phyloP scores from a whole-genome alignment of 2,888 invertebrate genomes.

The Orthonychiurus folsomi region DNA sequence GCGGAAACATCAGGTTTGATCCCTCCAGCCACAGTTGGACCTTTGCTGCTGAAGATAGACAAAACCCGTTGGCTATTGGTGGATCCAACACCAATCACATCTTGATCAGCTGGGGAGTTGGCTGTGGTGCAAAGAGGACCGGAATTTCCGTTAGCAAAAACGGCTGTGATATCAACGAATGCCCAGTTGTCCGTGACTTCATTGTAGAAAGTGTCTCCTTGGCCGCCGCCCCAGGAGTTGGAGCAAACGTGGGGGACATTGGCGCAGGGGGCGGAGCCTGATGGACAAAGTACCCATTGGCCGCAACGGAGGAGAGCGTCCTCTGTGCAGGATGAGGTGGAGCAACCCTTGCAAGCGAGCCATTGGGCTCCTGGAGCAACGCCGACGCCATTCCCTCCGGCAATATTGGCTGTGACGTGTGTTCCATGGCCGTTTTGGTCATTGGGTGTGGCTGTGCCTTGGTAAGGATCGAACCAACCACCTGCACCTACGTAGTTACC shows the following conservation, averaged over 20 bases:
- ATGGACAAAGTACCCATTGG: constrained; percentile 14
- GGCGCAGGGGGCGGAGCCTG: not conserved
- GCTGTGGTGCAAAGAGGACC: constrained; percentile 26
- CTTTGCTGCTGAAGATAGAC: constrained; percentile 21
- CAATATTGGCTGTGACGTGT: not conserved
- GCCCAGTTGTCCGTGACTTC: constrained; percentile 12
- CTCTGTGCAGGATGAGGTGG: constrained; percentile 9
- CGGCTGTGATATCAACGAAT: constrained; percentile 7
- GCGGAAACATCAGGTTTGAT: constrained; percentile 29
- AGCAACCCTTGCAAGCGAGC: constrained; percentile 12
- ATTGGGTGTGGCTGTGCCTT: not conserved
- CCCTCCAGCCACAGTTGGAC: constrained; percentile 16
- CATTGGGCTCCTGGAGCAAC: constrained; percentile 11
- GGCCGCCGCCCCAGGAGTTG: constrained; percentile 19
- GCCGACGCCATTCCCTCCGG: constrained; percentile 6
- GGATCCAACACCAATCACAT: constrained; percentile 27
- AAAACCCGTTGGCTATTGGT: constrained; percentile 20
- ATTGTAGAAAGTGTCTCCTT: constrained; percentile 9
- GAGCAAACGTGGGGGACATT: constrained; percentile 14
- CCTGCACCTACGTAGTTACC: constrained; percentile 9
- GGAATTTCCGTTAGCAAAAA: constrained; percentile 27
- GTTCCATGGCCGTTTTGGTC: constrained; percentile 12
- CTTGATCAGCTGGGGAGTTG: constrained; percentile 27
- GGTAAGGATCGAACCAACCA: constrained; percentile 10
- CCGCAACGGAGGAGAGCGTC: constrained; percentile 8